A percentile compares a stretch with the other conserved stretches of the same genome.
Evolutionary conservation across 2,888 invertebrate genomes (phyloP).

Genomic region (Molanna angustata): DNA sequence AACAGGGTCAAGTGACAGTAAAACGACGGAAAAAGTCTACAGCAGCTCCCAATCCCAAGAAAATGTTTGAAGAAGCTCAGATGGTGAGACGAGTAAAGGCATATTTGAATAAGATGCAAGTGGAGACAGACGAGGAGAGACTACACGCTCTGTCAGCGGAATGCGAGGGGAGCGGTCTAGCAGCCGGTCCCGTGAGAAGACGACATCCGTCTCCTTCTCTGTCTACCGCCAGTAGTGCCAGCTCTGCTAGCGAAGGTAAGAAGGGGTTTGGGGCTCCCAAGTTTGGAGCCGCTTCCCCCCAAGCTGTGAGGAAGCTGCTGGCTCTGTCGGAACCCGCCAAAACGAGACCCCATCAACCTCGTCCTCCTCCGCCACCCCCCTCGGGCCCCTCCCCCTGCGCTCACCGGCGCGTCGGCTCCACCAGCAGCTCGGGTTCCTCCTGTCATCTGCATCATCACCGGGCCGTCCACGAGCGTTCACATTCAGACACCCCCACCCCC

Average conservation of each 20-base stretch:
- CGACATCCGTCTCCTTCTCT: conserved; percentile 91
- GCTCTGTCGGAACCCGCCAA: conserved; percentile 87
- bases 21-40: conserved; percentile 87
- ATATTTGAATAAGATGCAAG: conserved; percentile 89
- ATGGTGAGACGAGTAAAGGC: conserved; percentile 97
- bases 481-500: conserved; percentile 84
- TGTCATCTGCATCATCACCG: conserved; percentile 44
- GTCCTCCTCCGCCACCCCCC: conserved; percentile 63
- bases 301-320: conserved; percentile 93
- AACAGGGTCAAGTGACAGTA: conserved; percentile 78
- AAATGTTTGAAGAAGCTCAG: conserved; percentile 98
- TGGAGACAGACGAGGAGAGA: conserved; percentile 87
- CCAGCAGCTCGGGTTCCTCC: conserved; percentile 44
- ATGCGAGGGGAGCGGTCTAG: conserved; percentile 74
- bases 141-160: conserved; percentile 86
- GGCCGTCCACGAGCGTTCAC: conserved; percentile 82
- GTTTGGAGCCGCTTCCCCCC: conserved; percentile 91
- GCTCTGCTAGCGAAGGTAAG: conserved; percentile 77
- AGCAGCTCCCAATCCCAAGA: conserved; percentile 91
- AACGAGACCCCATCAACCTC: conserved; percentile 84
- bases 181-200: conserved; percentile 63
- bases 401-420: conserved; percentile 61
- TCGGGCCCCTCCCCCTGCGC: conserved; percentile 59
- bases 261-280: conserved; percentile 62
- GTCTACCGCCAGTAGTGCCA: conserved; percentile 88